Conservation (phyloP, 2,797 vertebrate genomes). For the Dromococcyx pavoninus region DNA sequence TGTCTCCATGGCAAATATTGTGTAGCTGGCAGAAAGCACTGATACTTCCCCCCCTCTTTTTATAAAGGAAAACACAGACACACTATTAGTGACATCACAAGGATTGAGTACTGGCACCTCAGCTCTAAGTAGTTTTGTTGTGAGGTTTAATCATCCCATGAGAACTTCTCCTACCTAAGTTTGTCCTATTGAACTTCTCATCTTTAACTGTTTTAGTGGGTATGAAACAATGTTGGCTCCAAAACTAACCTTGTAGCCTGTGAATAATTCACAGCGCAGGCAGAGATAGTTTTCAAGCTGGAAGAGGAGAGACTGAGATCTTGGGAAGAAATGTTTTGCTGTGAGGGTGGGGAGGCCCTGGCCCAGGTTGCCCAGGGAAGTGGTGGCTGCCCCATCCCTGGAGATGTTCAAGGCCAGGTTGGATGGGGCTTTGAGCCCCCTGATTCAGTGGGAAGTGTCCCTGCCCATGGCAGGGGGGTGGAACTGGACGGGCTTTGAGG, state of each 20-base stretch:
- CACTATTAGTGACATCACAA: not conserved
- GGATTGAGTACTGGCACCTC: not conserved
- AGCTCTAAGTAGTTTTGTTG: not conserved
- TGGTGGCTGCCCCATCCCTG: too few relatives aligned
- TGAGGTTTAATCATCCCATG: not conserved
- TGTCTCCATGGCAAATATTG: not conserved
- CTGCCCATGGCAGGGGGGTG: too few relatives aligned
- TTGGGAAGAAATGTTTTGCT: too few relatives aligned
- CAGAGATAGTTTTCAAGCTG: too few relatives aligned
- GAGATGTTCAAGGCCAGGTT: too few relatives aligned
- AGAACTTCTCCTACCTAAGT: not conserved
- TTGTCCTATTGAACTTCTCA: not conserved
- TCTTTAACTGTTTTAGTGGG: not conserved
- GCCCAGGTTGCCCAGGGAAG: too few relatives aligned
- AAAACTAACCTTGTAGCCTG: not conserved
- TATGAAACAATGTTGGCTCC: not conserved
- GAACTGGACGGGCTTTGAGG: too few relatives aligned
- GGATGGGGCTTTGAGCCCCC: too few relatives aligned
- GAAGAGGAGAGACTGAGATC: too few relatives aligned
- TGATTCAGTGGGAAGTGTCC: too few relatives aligned
- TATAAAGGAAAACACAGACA: not conserved
- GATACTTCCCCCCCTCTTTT: not conserved
- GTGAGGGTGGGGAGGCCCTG: too few relatives aligned
- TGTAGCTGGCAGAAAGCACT: not conserved
- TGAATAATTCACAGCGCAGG: not conserved